phyloP scores from a whole-genome alignment of 2,797 vertebrate genomes.

The Leptodactylus fallax region DNA sequence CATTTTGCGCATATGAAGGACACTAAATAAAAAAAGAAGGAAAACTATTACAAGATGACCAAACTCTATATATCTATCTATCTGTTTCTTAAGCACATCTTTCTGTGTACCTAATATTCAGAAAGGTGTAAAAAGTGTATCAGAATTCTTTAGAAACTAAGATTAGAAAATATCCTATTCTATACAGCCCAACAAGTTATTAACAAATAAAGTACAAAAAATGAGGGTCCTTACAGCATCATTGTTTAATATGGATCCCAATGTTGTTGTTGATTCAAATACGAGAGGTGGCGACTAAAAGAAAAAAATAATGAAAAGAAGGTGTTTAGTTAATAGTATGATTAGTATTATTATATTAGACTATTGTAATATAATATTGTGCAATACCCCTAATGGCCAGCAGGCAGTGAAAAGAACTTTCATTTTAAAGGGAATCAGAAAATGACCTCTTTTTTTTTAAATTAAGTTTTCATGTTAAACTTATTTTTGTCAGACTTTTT shows the following conservation, averaged over 20 bases:
- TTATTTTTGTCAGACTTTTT: too few relatives aligned
- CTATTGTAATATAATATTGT: not conserved
- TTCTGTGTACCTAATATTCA: not conserved
- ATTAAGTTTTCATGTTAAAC: too few relatives aligned
- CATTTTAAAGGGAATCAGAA: not conserved
- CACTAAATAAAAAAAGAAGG: not conserved
- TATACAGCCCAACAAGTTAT: not conserved
- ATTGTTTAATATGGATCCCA: not conserved
- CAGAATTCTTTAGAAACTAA: too few relatives aligned
- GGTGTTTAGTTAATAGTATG: too few relatives aligned
- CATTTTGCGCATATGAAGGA: not conserved
- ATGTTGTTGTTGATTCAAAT: not conserved
- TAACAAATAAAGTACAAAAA: not conserved
- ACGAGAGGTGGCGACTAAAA: not conserved
- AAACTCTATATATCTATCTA: not conserved
- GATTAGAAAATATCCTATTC: not conserved
- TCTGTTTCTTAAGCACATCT: not conserved
- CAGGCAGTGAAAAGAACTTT: not conserved
- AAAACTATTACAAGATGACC: not conserved
- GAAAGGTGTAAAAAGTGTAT: too few relatives aligned
- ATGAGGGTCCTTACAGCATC: not conserved
- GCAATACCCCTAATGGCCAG: not conserved
- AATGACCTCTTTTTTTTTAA: too few relatives aligned
- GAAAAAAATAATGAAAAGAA: too few relatives aligned
- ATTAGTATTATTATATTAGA: too few relatives aligned